phyloP scores from a whole-genome alignment of 2,113 vertebrate species.

The Perognathus longimembris region DNA sequence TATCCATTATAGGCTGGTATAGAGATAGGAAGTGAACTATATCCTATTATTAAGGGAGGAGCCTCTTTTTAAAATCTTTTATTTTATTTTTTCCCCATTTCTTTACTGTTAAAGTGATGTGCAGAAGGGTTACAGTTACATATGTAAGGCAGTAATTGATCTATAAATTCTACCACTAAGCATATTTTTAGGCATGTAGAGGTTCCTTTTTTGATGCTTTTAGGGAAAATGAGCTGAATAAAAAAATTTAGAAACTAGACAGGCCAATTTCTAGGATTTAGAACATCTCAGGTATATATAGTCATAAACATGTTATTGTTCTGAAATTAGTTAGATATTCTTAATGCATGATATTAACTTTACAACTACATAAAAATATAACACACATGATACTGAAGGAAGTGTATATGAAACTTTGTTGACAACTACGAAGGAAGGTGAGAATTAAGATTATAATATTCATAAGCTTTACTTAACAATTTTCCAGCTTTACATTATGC shows the following conservation, averaged over 20 bases:
- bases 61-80: background rate
- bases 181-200: background rate
- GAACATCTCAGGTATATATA: background rate
- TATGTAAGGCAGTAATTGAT: background rate
- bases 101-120: too few species aligned
- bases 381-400: background rate
- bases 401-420: background rate
- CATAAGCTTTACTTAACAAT: background rate
- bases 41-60: background rate
- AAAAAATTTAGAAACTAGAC: background rate
- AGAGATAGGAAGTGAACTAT: background rate
- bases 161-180: background rate
- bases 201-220: background rate
- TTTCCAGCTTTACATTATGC: background rate
- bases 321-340: constrained; percentile 14
- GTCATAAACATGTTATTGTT: background rate
- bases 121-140: too few species aligned
- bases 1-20: background rate
- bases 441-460: background rate
- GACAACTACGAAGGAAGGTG: background rate
- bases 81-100: too few species aligned
- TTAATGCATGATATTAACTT: background rate
- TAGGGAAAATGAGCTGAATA: background rate
- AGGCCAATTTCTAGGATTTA: background rate
- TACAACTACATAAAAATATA: background rate